phyloP scores from a whole-genome alignment of 2,888 invertebrate genomes.

The Cataglyphis albicans region DNA sequence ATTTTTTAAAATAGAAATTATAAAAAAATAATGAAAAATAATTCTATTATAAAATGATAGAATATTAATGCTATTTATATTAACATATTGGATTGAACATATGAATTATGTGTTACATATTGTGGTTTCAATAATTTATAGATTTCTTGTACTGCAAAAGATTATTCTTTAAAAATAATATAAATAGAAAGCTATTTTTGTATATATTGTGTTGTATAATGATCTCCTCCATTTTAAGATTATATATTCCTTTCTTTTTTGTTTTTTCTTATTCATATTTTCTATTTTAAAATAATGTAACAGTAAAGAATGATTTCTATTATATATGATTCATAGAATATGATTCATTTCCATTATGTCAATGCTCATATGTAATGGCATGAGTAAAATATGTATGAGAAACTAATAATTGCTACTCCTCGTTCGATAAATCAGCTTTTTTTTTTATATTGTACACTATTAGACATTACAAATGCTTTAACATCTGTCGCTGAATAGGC shows the following conservation, averaged over 20 bases:
- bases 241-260: not conserved
- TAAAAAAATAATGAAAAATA: constrained; percentile 6
- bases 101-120: not conserved
- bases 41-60: not conserved
- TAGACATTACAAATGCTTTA: constrained; percentile 36
- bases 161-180: constrained; percentile 4
- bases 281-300: not conserved
- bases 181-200: not conserved
- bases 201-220: not conserved
- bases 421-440: constrained; percentile 17
- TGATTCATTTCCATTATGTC: not conserved
- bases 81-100: not conserved
- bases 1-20: not conserved
- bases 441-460: constrained; percentile 36
- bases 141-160: not conserved
- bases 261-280: not conserved
- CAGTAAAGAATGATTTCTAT: not conserved
- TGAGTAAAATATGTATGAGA: constrained; percentile 18
- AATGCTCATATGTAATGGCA: constrained; percentile 28
- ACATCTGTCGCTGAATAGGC: not conserved
- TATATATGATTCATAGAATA: not conserved
- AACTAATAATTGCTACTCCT: constrained; percentile 4
- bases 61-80: not conserved
- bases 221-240: not conserved
- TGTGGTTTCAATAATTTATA: constrained; percentile 1